A percentile compares a stretch with the other conserved stretches of the same genome.
Conservation (phyloP, 1,140 invertebrate genomes). For the Hyles vespertilio region DNA sequence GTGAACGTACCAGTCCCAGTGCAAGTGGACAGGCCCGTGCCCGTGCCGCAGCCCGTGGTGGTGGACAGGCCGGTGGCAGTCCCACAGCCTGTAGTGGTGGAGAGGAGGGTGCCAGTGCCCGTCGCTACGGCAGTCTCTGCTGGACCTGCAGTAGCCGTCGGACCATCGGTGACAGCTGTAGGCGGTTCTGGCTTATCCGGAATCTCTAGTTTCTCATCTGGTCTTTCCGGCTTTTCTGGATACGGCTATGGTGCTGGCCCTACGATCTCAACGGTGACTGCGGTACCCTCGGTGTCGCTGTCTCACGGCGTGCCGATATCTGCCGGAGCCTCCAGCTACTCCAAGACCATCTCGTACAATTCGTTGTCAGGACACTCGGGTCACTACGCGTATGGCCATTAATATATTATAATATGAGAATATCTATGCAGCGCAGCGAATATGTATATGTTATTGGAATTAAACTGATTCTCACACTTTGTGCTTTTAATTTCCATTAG, state of each 20-base stretch:
- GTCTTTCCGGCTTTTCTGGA: slow-evolving; percentile 10
- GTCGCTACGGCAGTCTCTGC: slow-evolving; percentile 6
- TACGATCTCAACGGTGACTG: slow-evolving; percentile 15
- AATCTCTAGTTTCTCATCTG: background rate
- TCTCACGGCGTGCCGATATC: slow-evolving; percentile 13
- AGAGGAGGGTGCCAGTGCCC: slow-evolving; percentile 36
- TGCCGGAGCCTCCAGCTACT: slow-evolving; percentile 11
- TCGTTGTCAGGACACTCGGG: slow-evolving; percentile 14
- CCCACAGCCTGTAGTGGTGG: slow-evolving; percentile 50
- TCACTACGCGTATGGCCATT: slow-evolving; percentile 12
- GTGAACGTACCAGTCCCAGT: slow-evolving; percentile 57
- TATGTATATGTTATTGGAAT: slow-evolving; percentile 13
- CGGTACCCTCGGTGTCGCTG: slow-evolving; percentile 9
- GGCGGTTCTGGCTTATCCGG: background rate
- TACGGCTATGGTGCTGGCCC: slow-evolving; percentile 6
- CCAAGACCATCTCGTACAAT: slow-evolving; percentile 23
- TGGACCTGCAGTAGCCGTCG: slow-evolving; percentile 9
- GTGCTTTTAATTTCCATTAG: too few relatives aligned
- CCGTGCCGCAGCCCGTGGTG: slow-evolving; percentile 59
- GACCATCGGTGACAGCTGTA: slow-evolving; percentile 16
- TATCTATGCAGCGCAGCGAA: background rate
- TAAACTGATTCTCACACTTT: slow-evolving; percentile 11
- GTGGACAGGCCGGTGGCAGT: slow-evolving; percentile 59
- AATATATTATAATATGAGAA: slow-evolving; percentile 1
- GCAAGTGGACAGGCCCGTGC: slow-evolving; percentile 57